Base-by-base conservation (phyloP, 2,888 invertebrate species). In the Leptinotarsa peninsularis region DNA sequence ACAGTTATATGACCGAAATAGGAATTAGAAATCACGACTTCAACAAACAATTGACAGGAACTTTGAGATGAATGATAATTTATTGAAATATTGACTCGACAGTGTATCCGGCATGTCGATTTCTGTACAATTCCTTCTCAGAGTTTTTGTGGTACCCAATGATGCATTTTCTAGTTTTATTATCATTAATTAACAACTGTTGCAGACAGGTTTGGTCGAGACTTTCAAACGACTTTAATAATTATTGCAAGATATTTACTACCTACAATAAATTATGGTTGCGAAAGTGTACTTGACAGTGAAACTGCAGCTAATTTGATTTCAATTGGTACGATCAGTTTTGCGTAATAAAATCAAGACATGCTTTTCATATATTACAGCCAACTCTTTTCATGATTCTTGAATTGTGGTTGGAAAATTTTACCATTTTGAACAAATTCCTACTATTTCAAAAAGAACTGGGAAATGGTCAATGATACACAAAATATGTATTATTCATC, bases 201-300 rank as follows among this genome's bases (percentile, higher is more conserved):
- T 23, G 58, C 15, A 58, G 23, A 27, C 58, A 4, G 58, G 58
- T 58, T 58, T 58, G 14, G 58, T 58, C 23, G 23, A 58, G 18
- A 21, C 58, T 58, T 58, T 58, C 58, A 23, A 58, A 58, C 14
- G 58, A 58, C 58, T 58, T 58, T 23, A 23, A 23, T 23, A 23
- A 23, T 15, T 14, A 21, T 58, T 23, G 17, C 1, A 58, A 58
- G 17, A 58, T 23, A 58, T 58, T 58, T 58, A 58, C 18, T 58
- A 58, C 14, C 21, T 23, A 43, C 33, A 63, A 63, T 63, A n/a
- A 63, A 63, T 63, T 33, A 63, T 27, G 13, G 43, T 63, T 33
- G 33, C 63, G 63, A 63, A 63, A 63, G 63, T 63, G 63, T 63
- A 63, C 63, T 63, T 63, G 63, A 63, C 63, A 63, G 63, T 63